Evolutionary conservation across 2,797 vertebrate genomes (phyloP).

Genomic region (Setipinna tenuifilis): DNA sequence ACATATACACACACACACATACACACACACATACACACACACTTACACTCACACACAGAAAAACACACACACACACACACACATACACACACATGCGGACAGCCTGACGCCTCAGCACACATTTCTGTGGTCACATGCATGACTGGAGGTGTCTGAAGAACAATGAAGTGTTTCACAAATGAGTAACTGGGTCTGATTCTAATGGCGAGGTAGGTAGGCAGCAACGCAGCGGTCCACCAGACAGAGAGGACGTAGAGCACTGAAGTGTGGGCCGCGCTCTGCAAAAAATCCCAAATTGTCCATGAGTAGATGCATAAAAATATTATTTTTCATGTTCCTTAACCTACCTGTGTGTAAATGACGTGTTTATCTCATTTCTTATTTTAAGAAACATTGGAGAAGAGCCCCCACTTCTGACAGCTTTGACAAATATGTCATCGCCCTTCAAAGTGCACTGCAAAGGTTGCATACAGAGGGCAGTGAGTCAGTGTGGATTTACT

Average conservation of each 20-base stretch:
- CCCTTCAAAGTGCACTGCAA: too few species aligned
- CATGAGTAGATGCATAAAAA: too few species aligned
- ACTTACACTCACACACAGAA: neutral
- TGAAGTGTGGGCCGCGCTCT: too few species aligned
- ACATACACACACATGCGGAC: neutral
- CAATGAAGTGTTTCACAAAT: neutral
- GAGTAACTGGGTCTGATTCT: neutral
- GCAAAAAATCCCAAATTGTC: too few species aligned
- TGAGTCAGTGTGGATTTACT: too few species aligned
- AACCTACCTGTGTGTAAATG: too few species aligned
- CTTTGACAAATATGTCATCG: too few species aligned
- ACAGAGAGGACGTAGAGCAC: neutral
- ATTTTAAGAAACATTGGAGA: too few species aligned
- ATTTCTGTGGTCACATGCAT: neutral
- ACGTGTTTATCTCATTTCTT: too few species aligned
- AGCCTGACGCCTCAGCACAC: neutral
- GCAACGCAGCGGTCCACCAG: neutral
- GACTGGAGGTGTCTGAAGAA: neutral
- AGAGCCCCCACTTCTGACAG: too few species aligned
- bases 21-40: neutral
- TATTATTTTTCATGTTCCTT: too few species aligned
- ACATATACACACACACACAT: neutral
- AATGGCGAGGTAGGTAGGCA: neutral
- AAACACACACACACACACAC: constrained; percentile 6
- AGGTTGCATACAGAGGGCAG: too few species aligned